A percentile compares a stretch with the other conserved stretches of the same genome.
Evolutionary conservation across 2,888 invertebrate species (phyloP).

Genomic region (Nineta flava): DNA sequence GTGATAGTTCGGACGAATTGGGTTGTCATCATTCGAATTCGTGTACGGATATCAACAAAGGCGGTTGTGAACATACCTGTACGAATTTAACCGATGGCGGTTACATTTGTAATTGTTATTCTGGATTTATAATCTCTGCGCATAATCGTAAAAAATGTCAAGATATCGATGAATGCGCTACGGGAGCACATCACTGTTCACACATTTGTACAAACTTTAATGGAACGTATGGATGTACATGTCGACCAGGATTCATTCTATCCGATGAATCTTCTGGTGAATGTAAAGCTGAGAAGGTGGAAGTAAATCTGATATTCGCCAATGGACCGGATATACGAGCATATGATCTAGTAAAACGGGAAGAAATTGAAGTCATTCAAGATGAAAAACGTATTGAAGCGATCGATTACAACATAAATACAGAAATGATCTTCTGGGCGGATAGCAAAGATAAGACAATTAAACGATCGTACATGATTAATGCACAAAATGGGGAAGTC

Average conservation of each 20-base stretch:
- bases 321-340: slow-evolving; percentile 80
- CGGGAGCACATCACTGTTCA: slow-evolving; percentile 75
- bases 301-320: slow-evolving; percentile 54
- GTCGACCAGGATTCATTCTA: slow-evolving; percentile 64
- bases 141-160: slow-evolving; percentile 69
- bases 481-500: slow-evolving; percentile 57
- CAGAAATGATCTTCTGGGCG: slow-evolving; percentile 88
- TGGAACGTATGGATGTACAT: slow-evolving; percentile 76
- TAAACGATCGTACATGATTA: slow-evolving; percentile 79
- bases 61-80: slow-evolving; percentile 88
- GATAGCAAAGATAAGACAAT: slow-evolving; percentile 83
- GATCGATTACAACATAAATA: slow-evolving; percentile 72
- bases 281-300: slow-evolving; percentile 53
- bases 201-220: slow-evolving; percentile 87
- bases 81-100: slow-evolving; percentile 68
- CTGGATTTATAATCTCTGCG: slow-evolving; percentile 67
- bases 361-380: slow-evolving; percentile 60
- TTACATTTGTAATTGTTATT: slow-evolving; percentile 80
- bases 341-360: slow-evolving; percentile 42
- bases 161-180: slow-evolving; percentile 81
- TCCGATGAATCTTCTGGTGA: slow-evolving; percentile 67
- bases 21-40: slow-evolving; percentile 65
- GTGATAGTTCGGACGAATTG: slow-evolving; percentile 75
- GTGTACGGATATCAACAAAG: slow-evolving; percentile 40
- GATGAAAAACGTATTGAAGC: slow-evolving; percentile 83